phyloP scores from a whole-genome alignment of 2,113 vertebrate genomes.

The Datnioides undecimradiatus region DNA sequence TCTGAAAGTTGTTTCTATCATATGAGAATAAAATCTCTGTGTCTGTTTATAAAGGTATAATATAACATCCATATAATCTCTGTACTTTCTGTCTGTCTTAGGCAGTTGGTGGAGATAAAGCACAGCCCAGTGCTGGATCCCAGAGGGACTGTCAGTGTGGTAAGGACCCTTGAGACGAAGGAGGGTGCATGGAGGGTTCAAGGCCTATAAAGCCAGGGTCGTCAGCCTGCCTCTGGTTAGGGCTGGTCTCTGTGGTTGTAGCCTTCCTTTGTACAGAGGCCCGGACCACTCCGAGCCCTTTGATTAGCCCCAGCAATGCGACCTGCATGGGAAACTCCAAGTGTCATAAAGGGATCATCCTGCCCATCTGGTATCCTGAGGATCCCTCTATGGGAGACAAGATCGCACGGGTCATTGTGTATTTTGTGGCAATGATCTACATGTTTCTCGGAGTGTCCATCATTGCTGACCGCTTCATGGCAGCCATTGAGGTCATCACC shows the following conservation, averaged over 20 bases:
- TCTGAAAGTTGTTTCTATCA: not conserved
- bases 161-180: constrained; percentile 82
- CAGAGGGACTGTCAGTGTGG: constrained; percentile 77
- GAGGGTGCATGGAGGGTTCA: constrained; percentile 97
- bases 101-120: constrained; percentile 72
- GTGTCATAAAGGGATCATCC: constrained; percentile 94
- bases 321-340: constrained; percentile 90
- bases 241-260: constrained; percentile 90
- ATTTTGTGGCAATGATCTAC: constrained; percentile 99
- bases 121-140: constrained; percentile 85
- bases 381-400: constrained; percentile 99
- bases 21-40: constrained; percentile 9
- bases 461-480: constrained; percentile 99
- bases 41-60: not conserved
- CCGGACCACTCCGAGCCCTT: constrained; percentile 86
- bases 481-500: constrained; percentile 98
- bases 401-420: constrained; percentile 98
- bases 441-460: constrained; percentile 99
- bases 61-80: not conserved
- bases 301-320: constrained; percentile 85
- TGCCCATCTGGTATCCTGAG: constrained; percentile 99
- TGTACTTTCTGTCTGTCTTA: constrained; percentile 61
- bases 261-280: constrained; percentile 91
- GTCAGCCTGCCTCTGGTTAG: constrained; percentile 94
- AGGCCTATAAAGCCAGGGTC: constrained; percentile 89